Conservation (phyloP, 2,888 invertebrate species). For the Pterobdella sp. region DNA sequence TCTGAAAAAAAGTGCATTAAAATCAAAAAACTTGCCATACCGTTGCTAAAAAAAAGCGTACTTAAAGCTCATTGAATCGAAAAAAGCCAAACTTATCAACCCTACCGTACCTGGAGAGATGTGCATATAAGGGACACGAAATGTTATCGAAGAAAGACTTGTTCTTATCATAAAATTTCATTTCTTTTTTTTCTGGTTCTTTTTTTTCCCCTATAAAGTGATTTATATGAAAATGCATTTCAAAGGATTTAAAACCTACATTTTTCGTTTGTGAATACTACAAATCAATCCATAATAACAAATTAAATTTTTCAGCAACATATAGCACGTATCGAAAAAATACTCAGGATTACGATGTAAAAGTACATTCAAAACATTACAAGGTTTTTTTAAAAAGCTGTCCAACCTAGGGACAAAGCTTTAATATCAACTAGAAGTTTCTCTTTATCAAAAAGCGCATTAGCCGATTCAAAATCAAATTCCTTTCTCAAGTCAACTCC, state of each 20-base stretch:
- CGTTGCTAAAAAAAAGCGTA: too few relatives aligned
- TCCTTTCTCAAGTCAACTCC: conserved; percentile 84
- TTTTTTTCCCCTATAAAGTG: conserved; percentile 2
- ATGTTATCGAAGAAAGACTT: conserved; percentile 99
- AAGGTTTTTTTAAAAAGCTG: background rate
- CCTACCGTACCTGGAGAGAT: conserved; percentile 55
- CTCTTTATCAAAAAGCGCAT: conserved; percentile 77
- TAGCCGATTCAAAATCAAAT: conserved; percentile 96
- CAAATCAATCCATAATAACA: background rate
- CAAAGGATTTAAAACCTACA: too few relatives aligned
- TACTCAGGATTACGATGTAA: too few relatives aligned
- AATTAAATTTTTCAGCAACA: too few relatives aligned
- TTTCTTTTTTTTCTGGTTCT: conserved; percentile 41
- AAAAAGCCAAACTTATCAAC: too few relatives aligned
- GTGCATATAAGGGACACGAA: conserved; percentile 91
- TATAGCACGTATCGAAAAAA: too few relatives aligned
- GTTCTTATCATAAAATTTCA: conserved; percentile 78
- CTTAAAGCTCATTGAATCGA: too few relatives aligned
- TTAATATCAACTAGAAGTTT: conserved; percentile 70
- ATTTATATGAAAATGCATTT: too few relatives aligned
- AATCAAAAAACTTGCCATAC: too few relatives aligned
- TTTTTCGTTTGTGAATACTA: background rate
- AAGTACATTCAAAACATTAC: too few relatives aligned
- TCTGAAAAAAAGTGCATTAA: too few relatives aligned
- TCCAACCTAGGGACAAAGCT: conserved; percentile 57